Percentiles rank a stretch among this genome's conserved stretches.
Conservation (phyloP, 2,888 invertebrate genomes). For the Tetramorium bicarinatum region DNA sequence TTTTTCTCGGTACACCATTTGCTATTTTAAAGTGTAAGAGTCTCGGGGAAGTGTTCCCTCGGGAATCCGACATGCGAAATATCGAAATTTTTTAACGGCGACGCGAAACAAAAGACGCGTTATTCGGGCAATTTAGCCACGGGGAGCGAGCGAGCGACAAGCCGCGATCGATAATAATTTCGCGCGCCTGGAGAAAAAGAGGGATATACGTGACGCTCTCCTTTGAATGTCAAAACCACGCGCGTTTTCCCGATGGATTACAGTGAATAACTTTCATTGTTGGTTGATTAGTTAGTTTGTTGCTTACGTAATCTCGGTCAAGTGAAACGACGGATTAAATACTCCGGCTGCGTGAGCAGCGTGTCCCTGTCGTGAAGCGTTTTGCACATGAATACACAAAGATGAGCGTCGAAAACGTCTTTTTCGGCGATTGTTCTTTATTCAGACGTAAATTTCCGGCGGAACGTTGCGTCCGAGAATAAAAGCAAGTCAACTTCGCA, state of each 20-base stretch:
- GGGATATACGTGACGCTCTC: conserved; percentile 50
- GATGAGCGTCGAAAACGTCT: background rate
- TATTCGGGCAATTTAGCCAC: conserved; percentile 64
- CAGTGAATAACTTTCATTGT: conserved; percentile 34
- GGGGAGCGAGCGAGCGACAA: too few relatives aligned
- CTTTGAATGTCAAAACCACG: conserved; percentile 39
- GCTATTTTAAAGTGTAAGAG: background rate
- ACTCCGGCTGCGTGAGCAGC: background rate
- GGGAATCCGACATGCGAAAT: background rate
- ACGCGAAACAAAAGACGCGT: conserved; percentile 63
- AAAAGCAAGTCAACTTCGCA: background rate
- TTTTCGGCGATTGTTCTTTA: conserved; percentile 15
- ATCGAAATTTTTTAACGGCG: conserved; percentile 11
- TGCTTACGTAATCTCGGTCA: conserved; percentile 29
- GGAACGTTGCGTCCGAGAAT: background rate
- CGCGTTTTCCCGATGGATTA: conserved; percentile 26
- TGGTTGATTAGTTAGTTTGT: conserved; percentile 27
- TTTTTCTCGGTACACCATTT: background rate
- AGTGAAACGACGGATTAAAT: conserved; percentile 10
- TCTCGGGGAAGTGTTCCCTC: background rate
- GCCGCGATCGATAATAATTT: conserved; percentile 73
- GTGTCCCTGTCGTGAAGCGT: background rate
- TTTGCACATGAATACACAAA: conserved; percentile 3
- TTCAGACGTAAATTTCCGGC: conserved; percentile 1
- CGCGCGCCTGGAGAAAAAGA: conserved; percentile 35